A percentile compares a stretch with the other conserved stretches of the same genome.
Conservation (phyloP, 92 coral and sea anemone genomes). For the Meandrina meandrites region DNA sequence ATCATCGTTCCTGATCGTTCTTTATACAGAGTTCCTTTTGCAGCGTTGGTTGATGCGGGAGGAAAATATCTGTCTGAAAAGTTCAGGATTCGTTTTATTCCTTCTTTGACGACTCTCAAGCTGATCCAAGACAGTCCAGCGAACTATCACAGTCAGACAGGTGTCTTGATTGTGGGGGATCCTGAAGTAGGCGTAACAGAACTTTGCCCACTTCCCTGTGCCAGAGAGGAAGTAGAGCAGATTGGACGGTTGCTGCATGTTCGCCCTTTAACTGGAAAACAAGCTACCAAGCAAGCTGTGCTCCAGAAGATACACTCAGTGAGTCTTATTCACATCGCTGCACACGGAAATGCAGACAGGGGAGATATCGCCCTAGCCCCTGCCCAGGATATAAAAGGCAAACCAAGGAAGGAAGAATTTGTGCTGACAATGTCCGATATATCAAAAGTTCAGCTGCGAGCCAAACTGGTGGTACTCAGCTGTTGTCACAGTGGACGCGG, state of each 20-base stretch:
- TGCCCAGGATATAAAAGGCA: background rate
- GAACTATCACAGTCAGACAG: constrained; percentile 17
- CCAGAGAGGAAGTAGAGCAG: constrained; percentile 21
- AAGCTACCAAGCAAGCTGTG: constrained; percentile 33
- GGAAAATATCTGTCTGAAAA: constrained; percentile 23
- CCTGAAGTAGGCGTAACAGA: constrained; percentile 8
- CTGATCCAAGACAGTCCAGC: constrained; percentile 34
- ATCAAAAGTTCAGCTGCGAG: constrained; percentile 13
- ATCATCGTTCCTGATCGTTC: constrained; percentile 33
- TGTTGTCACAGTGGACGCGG: constrained; percentile 40
- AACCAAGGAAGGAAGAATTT: background rate
- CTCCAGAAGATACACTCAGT: constrained; percentile 16
- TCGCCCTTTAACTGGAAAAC: constrained; percentile 18
- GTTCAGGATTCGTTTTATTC: constrained; percentile 22
- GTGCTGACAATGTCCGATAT: constrained; percentile 32
- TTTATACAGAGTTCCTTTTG: constrained; percentile 22
- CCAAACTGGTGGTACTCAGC: constrained; percentile 40
- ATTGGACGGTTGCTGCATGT: constrained; percentile 18
- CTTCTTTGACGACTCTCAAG: constrained; percentile 23
- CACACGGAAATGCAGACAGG: constrained; percentile 20
- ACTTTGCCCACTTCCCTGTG: constrained; percentile 2
- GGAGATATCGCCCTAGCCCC: constrained; percentile 41
- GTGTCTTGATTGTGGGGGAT: constrained; percentile 31
- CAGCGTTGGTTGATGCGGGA: constrained; percentile 5
- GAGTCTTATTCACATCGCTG: constrained; percentile 31